Evolutionary conservation across 2,888 invertebrate species (phyloP).

Genomic region (Adela reaumurella): DNA sequence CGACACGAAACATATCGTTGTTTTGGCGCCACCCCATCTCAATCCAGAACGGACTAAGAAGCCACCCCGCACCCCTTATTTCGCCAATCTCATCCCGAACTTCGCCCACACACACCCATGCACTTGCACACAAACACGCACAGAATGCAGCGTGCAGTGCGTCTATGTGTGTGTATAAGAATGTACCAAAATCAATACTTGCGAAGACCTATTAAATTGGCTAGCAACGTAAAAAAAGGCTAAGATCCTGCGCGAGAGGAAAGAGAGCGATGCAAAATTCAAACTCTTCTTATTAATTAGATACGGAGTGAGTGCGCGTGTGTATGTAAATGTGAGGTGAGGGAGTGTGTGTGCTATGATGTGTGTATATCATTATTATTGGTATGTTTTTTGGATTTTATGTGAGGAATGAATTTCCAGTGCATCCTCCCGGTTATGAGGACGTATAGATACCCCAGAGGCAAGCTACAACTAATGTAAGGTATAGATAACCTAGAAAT

Average conservation of each 20-base stretch:
- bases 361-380: no score
- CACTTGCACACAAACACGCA: not conserved
- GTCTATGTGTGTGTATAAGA: conserved; percentile 43
- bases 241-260: not conserved
- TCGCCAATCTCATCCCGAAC: not conserved
- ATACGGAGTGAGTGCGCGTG: not conserved
- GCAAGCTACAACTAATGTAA: no score
- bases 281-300: not conserved
- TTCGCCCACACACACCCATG: not conserved
- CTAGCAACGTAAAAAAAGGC: conserved; percentile 8
- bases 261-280: not conserved
- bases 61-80: not conserved
- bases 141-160: not conserved
- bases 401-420: no score
- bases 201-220: conserved; percentile 48
- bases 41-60: no score
- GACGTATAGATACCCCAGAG: not conserved
- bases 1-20: no score
- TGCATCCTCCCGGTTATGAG: no score
- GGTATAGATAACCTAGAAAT: no score
- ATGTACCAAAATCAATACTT: conserved; percentile 52
- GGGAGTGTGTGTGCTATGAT: no score
- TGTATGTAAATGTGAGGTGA: no score
- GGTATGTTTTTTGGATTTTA: no score
- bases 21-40: no score